Base-by-base conservation (phyloP, 2,113 vertebrate species). In the Fulica atra region DNA sequence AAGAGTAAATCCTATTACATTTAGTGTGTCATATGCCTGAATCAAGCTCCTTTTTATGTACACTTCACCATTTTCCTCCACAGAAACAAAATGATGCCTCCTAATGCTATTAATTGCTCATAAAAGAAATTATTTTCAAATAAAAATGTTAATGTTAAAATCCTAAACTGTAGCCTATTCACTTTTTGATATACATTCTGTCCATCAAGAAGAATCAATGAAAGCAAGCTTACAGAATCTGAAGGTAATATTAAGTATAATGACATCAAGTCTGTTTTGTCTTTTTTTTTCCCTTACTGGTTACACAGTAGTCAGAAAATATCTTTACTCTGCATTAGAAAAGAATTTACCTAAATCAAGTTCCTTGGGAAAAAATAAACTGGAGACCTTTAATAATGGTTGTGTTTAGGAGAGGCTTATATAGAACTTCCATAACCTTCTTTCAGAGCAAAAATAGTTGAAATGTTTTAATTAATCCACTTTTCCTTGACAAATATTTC, bases 381-480 rank as follows among this genome's bases (percentile, higher is more conserved):
- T 28, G 8, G 35, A 46, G 29, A 20, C 11, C 83, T 70, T 92
- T 60, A 44, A 51, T 54, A 48, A 54, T 14, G 21, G 18, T 7
- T 65, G 56, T 5, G 8, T 51, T 86, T 63, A 80, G 29, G 74
- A 70, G 20, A 53, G 11, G 35, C 13, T 86, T 74, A 83, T 5
- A 18, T 2, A 76, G n/a, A 92, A 80, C 19, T 74, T 78, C 28
- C 9, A 24, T 86, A 80, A 64, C 56, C 5, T 70, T 77, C 26
- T 54, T 86, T 53, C 74, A 56, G 63, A 86, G 38, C 6, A 84
- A 78, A 90, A 94, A 12, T 9, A 93, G 88, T 84, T 93, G 73
- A 94, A 63, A 31, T 48, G 38, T 82, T 95, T 95, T 93, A 93
- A 96, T 91, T 93, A 94, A 93, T 74, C 61, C 50, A 90, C 40